These are phyloP conservation scores for Drosophila navojoa DNA, from an alignment of 1,140 invertebrate genomes.

Conservation along the genomic window DNA sequence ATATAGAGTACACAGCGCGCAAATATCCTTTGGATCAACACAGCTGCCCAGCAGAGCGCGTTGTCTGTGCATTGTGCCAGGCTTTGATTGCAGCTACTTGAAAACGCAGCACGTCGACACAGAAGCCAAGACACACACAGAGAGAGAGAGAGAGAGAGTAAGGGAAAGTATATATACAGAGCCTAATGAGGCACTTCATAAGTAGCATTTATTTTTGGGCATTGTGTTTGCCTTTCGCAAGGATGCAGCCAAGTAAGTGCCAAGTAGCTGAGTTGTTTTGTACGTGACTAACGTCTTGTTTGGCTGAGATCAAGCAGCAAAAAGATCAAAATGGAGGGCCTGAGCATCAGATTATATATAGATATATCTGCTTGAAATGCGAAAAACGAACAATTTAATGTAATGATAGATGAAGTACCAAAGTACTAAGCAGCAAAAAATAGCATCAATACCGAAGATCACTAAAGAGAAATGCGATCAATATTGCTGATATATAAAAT, in stretches of 20 bases:
- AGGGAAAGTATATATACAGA: conserved; percentile 9
- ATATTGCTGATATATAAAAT: too few species aligned
- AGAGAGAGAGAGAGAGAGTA: not conserved
- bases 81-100: conserved; percentile 73
- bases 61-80: conserved; percentile 54
- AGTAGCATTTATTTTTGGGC: conserved; percentile 75
- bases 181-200: conserved; percentile 61
- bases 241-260: conserved; percentile 24
- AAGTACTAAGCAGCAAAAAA: too few species aligned
- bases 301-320: conserved; percentile 44
- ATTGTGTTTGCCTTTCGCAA: conserved; percentile 29
- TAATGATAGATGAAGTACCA: too few species aligned
- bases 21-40: conserved; percentile 68
- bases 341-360: not conserved
- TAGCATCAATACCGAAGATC: too few species aligned
- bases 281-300: conserved; percentile 68
- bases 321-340: conserved; percentile 34
- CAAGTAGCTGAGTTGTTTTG: conserved; percentile 25
- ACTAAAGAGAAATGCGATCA: too few species aligned
- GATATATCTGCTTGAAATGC: too few species aligned
- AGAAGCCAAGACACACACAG: conserved; percentile 38
- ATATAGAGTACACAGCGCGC: conserved; percentile 3
- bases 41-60: conserved; percentile 59
- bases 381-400: not conserved
- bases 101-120: conserved; percentile 35